Evolutionary conservation across 2,888 invertebrate genomes (phyloP).

Genomic region (Clanis bilineata): DNA sequence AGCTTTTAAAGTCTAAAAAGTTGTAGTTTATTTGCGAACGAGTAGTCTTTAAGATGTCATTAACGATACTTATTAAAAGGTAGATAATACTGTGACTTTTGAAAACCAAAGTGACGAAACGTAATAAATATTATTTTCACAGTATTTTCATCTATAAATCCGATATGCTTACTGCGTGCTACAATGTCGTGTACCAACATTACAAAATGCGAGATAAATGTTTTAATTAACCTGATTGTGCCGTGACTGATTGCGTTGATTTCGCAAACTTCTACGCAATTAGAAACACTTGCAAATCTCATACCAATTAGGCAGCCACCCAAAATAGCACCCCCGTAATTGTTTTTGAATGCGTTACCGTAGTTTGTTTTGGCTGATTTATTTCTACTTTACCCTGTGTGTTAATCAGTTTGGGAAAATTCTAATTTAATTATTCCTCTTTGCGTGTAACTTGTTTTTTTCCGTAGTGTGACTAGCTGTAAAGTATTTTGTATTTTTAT

Average conservation of each 20-base stretch:
- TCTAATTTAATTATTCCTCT: conserved; percentile 10
- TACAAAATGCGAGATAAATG: conserved; percentile 74
- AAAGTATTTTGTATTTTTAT: too few relatives aligned
- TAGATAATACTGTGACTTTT: too few relatives aligned
- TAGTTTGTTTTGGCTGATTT: conserved; percentile 72
- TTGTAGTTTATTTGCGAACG: too few relatives aligned
- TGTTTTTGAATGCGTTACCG: conserved; percentile 75
- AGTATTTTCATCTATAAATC: neutral
- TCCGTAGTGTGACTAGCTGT: too few relatives aligned
- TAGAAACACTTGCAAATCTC: conserved; percentile 81
- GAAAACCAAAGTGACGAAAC: neutral
- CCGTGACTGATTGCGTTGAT: conserved; percentile 75
- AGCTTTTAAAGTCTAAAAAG: too few relatives aligned
- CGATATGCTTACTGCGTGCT: neutral
- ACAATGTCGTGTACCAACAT: conserved; percentile 49
- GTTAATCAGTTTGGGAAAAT: conserved; percentile 14
- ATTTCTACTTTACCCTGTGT: conserved; percentile 49
- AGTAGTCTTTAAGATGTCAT: neutral
- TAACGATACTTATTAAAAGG: neutral
- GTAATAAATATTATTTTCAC: neutral
- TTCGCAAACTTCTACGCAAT: conserved; percentile 76
- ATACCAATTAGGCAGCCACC: conserved; percentile 80
- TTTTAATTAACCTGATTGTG: conserved; percentile 81
- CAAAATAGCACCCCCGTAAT: conserved; percentile 77
- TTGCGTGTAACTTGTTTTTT: neutral